Conservation (phyloP, 2,797 vertebrate species). For the Tenualosa ilisha region DNA sequence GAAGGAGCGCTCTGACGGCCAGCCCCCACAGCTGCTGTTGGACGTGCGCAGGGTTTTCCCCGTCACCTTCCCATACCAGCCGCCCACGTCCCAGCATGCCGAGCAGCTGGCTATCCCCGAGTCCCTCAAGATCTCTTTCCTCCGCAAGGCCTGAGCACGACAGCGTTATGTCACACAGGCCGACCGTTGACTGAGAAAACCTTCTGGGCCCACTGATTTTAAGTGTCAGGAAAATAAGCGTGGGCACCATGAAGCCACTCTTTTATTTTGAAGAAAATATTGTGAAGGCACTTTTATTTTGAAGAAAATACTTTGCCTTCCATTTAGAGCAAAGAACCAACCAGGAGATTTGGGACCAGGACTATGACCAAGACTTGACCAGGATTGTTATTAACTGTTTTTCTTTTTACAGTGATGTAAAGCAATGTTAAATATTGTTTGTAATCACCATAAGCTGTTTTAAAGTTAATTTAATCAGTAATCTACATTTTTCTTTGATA, state of each 20-base stretch:
- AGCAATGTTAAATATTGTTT: not conserved
- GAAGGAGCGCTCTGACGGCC: constrained; percentile 58
- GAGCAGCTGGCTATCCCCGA: constrained; percentile 76
- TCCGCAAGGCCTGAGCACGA: constrained; percentile 62
- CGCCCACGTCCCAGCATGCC: constrained; percentile 54
- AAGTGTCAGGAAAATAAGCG: not conserved
- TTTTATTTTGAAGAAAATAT: not conserved
- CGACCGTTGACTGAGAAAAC: not conserved
- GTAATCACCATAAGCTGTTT: no score
- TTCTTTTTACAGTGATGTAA: not conserved
- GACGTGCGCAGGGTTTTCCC: constrained; percentile 77
- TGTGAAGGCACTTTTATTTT: no score
- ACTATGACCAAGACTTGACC: not conserved
- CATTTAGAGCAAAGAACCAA: not conserved
- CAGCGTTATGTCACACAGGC: not conserved
- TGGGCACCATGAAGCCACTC: not conserved
- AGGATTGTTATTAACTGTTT: not conserved
- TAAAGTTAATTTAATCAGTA: not conserved
- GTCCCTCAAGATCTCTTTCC: constrained; percentile 73
- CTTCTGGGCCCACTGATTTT: not conserved
- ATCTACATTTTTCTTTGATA: not conserved
- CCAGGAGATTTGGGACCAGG: not conserved
- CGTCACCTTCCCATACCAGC: constrained; percentile 72
- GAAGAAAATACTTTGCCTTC: not conserved
- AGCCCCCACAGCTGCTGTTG: constrained; percentile 72